phyloP scores from a whole-genome alignment of 2,888 invertebrate species.

The Euplexia lucipara region DNA sequence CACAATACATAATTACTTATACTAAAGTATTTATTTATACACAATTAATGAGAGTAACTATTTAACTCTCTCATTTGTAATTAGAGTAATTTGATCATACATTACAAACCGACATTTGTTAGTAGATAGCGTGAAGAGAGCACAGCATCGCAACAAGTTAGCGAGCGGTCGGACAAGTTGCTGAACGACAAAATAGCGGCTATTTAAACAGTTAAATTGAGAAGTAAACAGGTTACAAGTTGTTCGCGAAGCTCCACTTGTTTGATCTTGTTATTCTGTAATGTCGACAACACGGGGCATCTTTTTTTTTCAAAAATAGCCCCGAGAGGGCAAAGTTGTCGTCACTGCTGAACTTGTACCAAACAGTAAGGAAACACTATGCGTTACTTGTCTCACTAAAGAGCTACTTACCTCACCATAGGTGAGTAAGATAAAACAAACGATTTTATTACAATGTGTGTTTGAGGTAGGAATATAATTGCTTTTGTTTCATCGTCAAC shows the following conservation, averaged over 20 bases:
- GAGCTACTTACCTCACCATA: not conserved
- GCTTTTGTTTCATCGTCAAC: not conserved
- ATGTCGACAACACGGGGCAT: constrained; percentile 19
- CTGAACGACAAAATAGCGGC: constrained; percentile 37
- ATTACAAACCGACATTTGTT: not conserved
- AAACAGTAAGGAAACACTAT: not conserved
- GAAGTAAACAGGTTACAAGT: constrained; percentile 54
- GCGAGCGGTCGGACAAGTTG: constrained; percentile 32
- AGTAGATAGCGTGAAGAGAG: not conserved
- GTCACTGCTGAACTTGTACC: not conserved
- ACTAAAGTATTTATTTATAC: too few species aligned
- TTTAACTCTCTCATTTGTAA: too few species aligned
- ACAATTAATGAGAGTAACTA: too few species aligned
- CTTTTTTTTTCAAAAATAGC: constrained; percentile 27
- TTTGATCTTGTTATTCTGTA: constrained; percentile 49
- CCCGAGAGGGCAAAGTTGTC: constrained; percentile 13
- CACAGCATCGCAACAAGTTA: constrained; percentile 37
- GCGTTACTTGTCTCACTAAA: not conserved
- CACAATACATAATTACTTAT: not conserved
- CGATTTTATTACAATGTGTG: not conserved
- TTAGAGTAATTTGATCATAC: not conserved
- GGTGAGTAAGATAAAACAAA: too few species aligned
- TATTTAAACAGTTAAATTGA: constrained; percentile 53
- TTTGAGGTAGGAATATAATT: not conserved
- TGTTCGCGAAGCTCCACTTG: constrained; percentile 32